phyloP scores from a whole-genome alignment of 2,113 vertebrate genomes.

The Strix uralensis region DNA sequence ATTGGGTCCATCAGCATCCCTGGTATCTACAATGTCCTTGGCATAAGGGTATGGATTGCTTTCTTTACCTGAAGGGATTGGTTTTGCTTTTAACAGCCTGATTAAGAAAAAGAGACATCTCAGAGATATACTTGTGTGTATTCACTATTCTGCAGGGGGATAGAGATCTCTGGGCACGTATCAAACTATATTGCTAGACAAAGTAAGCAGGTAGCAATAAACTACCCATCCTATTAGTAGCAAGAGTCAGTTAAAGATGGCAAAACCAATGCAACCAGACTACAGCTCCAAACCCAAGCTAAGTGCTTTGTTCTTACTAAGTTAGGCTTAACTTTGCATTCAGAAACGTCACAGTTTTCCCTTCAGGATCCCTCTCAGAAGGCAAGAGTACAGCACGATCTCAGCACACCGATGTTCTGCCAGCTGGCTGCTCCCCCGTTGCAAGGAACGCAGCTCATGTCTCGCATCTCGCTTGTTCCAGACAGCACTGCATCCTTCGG shows the following conservation, averaged over 20 bases:
- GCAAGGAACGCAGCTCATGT: neutral
- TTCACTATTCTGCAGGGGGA: neutral
- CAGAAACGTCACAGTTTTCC: neutral
- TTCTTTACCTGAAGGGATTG: neutral
- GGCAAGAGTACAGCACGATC: neutral
- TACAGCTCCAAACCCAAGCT: neutral
- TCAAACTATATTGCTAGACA: neutral
- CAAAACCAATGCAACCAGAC: neutral
- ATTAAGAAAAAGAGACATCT: neutral
- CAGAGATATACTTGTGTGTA: neutral
- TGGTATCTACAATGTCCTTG: neutral
- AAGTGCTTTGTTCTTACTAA: neutral
- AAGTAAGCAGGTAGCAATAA: neutral
- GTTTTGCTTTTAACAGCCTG: neutral
- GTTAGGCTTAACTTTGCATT: neutral
- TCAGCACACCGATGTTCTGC: neutral
- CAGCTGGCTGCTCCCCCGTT: neutral
- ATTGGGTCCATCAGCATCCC: neutral
- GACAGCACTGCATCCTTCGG: neutral
- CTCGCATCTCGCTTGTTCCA: neutral
- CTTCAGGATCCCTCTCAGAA: neutral
- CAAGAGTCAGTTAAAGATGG: neutral
- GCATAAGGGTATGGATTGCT: neutral
- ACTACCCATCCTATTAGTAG: neutral
- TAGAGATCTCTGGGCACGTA: neutral